These are phyloP conservation scores for Stegastes partitus DNA, from an alignment of 2,113 vertebrate genomes.

Conservation along the genomic window DNA sequence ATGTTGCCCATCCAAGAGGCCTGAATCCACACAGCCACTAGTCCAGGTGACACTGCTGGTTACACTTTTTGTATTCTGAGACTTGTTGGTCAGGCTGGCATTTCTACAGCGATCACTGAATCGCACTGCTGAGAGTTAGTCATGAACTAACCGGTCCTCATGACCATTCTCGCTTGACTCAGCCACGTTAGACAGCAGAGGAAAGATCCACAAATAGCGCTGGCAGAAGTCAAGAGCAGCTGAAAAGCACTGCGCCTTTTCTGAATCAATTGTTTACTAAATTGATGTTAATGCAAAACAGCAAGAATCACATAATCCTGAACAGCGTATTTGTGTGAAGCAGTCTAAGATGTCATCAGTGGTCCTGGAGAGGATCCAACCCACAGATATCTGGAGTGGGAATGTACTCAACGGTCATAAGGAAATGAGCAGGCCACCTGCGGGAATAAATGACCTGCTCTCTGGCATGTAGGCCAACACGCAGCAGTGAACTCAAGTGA, in stretches of 20 bases:
- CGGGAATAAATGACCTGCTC: slow-evolving; percentile 45
- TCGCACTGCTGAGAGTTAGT: slow-evolving; percentile 72
- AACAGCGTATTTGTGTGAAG: background rate
- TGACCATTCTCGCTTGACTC: slow-evolving; percentile 67
- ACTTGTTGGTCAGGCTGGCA: slow-evolving; percentile 34
- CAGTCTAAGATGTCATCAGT: slow-evolving; percentile 16
- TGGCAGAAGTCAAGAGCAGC: slow-evolving; percentile 23
- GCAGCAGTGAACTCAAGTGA: slow-evolving; percentile 30
- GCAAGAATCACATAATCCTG: slow-evolving; percentile 27
- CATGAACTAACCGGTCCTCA: slow-evolving; percentile 48
- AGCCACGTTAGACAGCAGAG: slow-evolving; percentile 27
- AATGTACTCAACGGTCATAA: slow-evolving; percentile 19
- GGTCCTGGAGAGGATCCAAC: slow-evolving; percentile 45
- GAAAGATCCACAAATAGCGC: slow-evolving; percentile 69
- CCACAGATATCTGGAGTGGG: slow-evolving; percentile 20
- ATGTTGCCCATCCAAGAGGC: slow-evolving; percentile 79
- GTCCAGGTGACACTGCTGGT: slow-evolving; percentile 14
- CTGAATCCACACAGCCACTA: slow-evolving; percentile 27
- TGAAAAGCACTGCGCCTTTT: slow-evolving; percentile 10
- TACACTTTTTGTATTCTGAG: slow-evolving; percentile 3
- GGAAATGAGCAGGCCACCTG: slow-evolving; percentile 35
- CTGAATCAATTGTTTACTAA: slow-evolving; percentile 6
- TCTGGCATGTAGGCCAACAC: slow-evolving; percentile 41
- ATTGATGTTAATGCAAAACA: background rate
- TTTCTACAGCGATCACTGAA: slow-evolving; percentile 44